Evolutionary conservation across 2,113 vertebrate species (phyloP), one percentile per base, ranked within the genome.

Genomic region (Charina bottae): DNA sequence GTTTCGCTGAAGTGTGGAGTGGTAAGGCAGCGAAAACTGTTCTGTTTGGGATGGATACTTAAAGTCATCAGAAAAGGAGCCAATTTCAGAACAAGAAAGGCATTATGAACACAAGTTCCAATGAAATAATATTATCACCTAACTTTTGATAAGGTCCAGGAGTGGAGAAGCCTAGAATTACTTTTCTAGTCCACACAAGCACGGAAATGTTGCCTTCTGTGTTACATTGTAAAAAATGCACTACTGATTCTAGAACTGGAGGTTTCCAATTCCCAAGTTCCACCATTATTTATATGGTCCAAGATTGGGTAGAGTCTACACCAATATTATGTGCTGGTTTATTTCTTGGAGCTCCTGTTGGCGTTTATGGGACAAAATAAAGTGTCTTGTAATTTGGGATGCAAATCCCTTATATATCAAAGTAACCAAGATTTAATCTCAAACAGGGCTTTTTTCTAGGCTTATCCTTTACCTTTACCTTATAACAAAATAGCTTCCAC

Each of bases 1-100:
- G 99, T 98, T 99, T 99, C 97, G 99, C 99, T 97, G 99, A 99
- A 97, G 99, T 99, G 95, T 99, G 99, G 98, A 98, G 97, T 98
- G 99, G 99, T 99, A 99, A 99, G 99, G 97, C 96, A 98, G 97
- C 97, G 96, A 96, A 97, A 95, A 94, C 97, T 91, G 96, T 97
- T 96, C 83, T 96, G 90, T 95, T 97, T 97, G 94, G 97, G 97
- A 97, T 95, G 92, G 92, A 94, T 97, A 94, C 96, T 94, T 96
- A 96, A 96, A 93, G 95, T 96, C 96, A 94, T 94, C 89, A 95
- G 96, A 90, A 93, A 96, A 96, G 93, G 94, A 96, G 90, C 96
- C 90, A 84, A 26, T 33, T 62, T 95, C 95, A 93, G 90, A 91
- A 96, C 89, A 95, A 94, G 54, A 97, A 87, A 89, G 86, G 83